phyloP scores from a whole-genome alignment of 2,888 invertebrate genomes.

The Rosalia funebris region DNA sequence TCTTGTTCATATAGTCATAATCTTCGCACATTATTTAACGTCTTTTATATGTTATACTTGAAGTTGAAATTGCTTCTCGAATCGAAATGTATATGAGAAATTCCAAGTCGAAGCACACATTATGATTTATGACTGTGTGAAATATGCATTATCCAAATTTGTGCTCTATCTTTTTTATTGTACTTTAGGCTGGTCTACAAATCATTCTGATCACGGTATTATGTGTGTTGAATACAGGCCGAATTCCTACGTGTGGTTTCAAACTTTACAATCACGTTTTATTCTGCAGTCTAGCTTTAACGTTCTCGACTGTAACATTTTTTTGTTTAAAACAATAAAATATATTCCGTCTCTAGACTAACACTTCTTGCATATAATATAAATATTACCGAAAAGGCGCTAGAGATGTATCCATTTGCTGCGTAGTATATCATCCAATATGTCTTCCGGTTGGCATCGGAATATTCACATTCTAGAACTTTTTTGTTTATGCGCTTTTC shows the following conservation, averaged over 20 bases:
- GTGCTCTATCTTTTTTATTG: conserved; percentile 64
- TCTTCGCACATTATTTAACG: neutral
- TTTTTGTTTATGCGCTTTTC: conserved; percentile 58
- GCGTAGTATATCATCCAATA: conserved; percentile 57
- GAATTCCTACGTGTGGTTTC: conserved; percentile 20
- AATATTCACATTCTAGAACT: conserved; percentile 58
- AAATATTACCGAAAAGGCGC: conserved; percentile 49
- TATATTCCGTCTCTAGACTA: conserved; percentile 11
- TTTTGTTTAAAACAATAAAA: conserved; percentile 14
- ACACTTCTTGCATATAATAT: conserved; percentile 24
- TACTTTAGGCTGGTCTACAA: conserved; percentile 60
- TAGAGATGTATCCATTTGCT: conserved; percentile 52
- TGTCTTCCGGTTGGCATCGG: conserved; percentile 61
- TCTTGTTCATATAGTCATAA: no score
- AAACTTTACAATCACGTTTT: conserved; percentile 11
- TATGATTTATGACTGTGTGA: conserved; percentile 63
- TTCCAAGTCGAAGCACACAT: conserved; percentile 60
- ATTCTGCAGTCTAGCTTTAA: conserved; percentile 8
- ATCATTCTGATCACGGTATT: conserved; percentile 58
- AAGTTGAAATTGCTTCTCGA: conserved; percentile 44
- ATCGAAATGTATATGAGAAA: conserved; percentile 58
- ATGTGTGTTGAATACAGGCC: conserved; percentile 48
- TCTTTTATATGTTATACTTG: neutral
- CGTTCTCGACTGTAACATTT: conserved; percentile 3
- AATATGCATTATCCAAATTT: conserved; percentile 65